Base-by-base conservation (phyloP, 2,797 vertebrate genomes). In the Salarias fasciatus region DNA sequence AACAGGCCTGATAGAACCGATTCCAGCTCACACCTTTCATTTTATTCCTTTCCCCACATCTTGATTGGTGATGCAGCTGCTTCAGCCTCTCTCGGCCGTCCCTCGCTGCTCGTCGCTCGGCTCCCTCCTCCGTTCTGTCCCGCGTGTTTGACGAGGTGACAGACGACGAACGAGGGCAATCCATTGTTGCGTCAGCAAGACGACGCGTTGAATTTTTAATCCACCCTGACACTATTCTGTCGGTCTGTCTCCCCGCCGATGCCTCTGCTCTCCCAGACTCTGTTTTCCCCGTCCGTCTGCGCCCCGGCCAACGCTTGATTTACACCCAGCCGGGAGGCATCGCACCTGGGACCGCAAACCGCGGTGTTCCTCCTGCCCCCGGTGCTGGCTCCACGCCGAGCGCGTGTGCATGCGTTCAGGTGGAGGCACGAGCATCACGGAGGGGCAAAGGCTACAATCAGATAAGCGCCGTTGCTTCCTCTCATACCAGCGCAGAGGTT, bases 131-230 rank as follows among this genome's bases (percentile, higher is more conserved):
- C 63, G 31, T 38, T 60, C 44, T 24, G 63, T 77, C 77, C 63
- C 55, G 41, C 12, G 69, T 74, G 66, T 63, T 84, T 60, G 75
- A 57, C 45, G 74, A 83, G 84, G 87, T 86, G 88, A 90, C 79
- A 69, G 72, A 68, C 80, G 77, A 77, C 37, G 79, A 86, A 88
- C 79, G 80, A 86, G 81, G 85, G 83, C 79, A 79, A n/a, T 75
- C 86, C 82, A 80, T 78, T 79, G 76, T 86, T 83, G 74, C 64
- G 56, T 82, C 73, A 78, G 77, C 80, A 41, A 53, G 51, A 70
- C 62, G 69, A 74, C 63, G 63, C 63, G 64, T 76, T 87, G 73
- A 83, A 89, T 90, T 87, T 89, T 89, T 88, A 81, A 90, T 90
- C 80, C 53, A 47, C 75, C 68, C 50, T 60, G 79, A 82, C 79